Conservation (phyloP, 1,140 invertebrate genomes). For the Luehdorfia chinensis region DNA sequence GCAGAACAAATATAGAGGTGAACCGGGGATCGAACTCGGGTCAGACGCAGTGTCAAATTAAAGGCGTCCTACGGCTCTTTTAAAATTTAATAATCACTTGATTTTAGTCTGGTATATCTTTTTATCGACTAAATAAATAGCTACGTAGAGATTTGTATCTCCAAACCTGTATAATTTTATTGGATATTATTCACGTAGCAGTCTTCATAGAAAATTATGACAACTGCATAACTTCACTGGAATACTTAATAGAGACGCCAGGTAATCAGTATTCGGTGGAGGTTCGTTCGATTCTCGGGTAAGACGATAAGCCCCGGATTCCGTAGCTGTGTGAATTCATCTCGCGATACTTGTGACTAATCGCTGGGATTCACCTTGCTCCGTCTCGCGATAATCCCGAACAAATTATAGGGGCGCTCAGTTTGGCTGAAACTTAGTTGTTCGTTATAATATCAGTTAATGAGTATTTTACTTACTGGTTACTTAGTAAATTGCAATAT, state of each 20-base stretch:
- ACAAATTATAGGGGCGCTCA: constrained; percentile 67
- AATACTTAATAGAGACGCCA: constrained; percentile 54
- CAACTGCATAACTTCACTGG: constrained; percentile 59
- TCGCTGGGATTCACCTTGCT: constrained; percentile 59
- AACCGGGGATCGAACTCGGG: no score
- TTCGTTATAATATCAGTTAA: constrained; percentile 10
- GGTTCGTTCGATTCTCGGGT: constrained; percentile 45
- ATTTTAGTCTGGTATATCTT: no score
- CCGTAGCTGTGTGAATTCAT: constrained; percentile 52
- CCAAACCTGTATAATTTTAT: no score
- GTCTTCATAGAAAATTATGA: constrained; percentile 52
- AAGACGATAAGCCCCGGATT: constrained; percentile 56
- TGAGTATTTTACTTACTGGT: no score
- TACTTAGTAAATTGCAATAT: no score
- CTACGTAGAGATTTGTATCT: no score
- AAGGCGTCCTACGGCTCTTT: no score
- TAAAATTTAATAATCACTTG: no score
- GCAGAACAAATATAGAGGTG: no score
- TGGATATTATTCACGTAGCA: constrained; percentile 2
- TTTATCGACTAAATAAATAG: no score
- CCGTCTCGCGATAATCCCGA: constrained; percentile 65
- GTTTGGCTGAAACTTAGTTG: constrained; percentile 42
- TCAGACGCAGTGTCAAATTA: no score
- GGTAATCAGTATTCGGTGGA: constrained; percentile 59
- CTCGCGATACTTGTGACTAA: constrained; percentile 70